A percentile compares a stretch with the other conserved stretches of the same genome.
Conservation (phyloP, 1,140 invertebrate species). For the Caerostris darwini region DNA sequence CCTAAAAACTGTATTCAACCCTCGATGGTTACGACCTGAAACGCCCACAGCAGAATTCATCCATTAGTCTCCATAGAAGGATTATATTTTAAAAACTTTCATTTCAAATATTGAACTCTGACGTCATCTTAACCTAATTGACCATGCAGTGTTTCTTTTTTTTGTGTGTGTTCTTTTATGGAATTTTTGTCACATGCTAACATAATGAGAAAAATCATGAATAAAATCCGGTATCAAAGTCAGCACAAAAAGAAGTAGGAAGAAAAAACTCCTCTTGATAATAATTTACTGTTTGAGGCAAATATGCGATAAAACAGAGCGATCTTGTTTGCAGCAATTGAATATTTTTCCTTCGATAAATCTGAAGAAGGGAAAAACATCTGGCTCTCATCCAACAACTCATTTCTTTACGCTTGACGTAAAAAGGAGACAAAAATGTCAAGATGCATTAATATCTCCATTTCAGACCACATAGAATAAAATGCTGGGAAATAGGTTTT, state of each 20-base stretch:
- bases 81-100: too few species aligned
- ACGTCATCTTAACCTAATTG: not conserved
- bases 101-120: not conserved
- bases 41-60: too few species aligned
- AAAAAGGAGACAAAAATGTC: not conserved
- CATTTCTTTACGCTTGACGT: not conserved
- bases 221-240: not conserved
- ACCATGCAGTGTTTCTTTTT: not conserved
- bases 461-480: not conserved
- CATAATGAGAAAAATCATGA: not conserved
- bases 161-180: too few species aligned
- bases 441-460: not conserved
- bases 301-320: constrained; percentile 33
- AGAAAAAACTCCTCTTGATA: not conserved
- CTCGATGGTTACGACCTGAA: too few species aligned
- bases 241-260: not conserved
- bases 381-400: not conserved
- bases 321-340: constrained; percentile 23
- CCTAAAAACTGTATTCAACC: too few species aligned
- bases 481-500: too few species aligned
- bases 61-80: too few species aligned
- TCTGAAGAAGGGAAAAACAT: not conserved
- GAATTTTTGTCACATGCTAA: not conserved
- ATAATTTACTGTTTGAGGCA: constrained; percentile 25
- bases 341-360: constrained; percentile 32